Evolutionary conservation across 1,140 invertebrate species (phyloP).

Genomic region (Drosophila jambulina): DNA sequence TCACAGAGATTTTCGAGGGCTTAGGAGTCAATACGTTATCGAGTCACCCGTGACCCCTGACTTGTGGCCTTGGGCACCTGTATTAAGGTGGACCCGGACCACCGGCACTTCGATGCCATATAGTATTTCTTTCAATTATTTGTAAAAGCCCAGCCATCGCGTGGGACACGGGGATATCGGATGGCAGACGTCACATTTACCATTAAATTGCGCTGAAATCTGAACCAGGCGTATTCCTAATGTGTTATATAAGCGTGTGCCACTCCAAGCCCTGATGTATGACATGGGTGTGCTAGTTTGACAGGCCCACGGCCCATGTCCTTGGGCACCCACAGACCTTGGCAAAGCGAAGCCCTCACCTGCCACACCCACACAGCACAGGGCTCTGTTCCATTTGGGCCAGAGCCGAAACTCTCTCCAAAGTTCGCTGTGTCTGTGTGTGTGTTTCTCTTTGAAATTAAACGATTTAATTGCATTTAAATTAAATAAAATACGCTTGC

Average conservation of each 20-base stretch:
- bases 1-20: conserved; percentile 23
- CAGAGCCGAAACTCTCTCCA: not conserved
- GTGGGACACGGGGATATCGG: conserved; percentile 24
- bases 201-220: conserved; percentile 52
- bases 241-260: conserved; percentile 14
- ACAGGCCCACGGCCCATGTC: conserved; percentile 25
- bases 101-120: conserved; percentile 19
- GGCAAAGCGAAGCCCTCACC: not conserved
- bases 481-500: conserved; percentile 75
- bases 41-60: conserved; percentile 1
- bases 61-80: conserved; percentile 20
- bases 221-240: conserved; percentile 14
- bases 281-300: conserved; percentile 57
- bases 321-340: conserved; percentile 21
- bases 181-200: conserved; percentile 26
- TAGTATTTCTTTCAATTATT: conserved; percentile 65
- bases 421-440: conserved; percentile 18
- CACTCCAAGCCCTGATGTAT: conserved; percentile 32
- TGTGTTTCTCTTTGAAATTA: conserved; percentile 75
- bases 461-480: conserved; percentile 80
- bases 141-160: conserved; percentile 11
- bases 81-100: conserved; percentile 10
- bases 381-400: conserved; percentile 1
- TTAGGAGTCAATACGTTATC: conserved; percentile 51
- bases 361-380: not conserved